Base-by-base conservation (phyloP, 2,888 invertebrate genomes). In the Sericinus montela region DNA sequence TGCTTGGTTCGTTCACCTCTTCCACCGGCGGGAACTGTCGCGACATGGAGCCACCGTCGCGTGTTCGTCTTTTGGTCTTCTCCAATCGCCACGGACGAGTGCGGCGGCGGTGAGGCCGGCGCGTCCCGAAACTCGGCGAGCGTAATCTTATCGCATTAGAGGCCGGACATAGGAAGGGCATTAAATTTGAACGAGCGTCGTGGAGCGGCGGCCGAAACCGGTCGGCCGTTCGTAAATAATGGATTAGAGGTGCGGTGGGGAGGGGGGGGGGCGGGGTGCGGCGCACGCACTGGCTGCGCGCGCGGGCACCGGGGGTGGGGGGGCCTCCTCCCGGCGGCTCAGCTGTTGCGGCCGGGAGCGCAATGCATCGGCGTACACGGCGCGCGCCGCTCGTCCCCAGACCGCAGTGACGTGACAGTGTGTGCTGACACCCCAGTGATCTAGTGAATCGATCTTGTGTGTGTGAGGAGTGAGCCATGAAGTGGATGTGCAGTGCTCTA, bases 161-260 rank as follows among this genome's bases (percentile, higher is more conserved):
- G 81, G 72, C 85, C 87, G 86, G 86, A 87, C 86, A 87, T 86
- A 86, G 85, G 85, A 87, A 87, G 85, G 85, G 82, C 83, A 85
- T 85, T 84, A 84, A 80, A 80, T 85, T 85, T 82, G 84, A 83
- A 82, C 81, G 83, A 80, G 82, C 79, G 79, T 75, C 75, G 80
- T 75, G 75, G 69, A 73, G 74, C 77, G 74, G 72, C 75, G 69
- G 75, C 83, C 80, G 82, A 81, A 88, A 86, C 88, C 85, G 84
- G 89, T 87, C 81, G 83, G 75, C 80, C 78, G 83, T 80, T 83
- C 83, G 84, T 85, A 83, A 87, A 86, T 85, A 89, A 86, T 86
- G 85, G 85, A 86, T 85, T 88, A 84, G 87, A 84, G 84, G 81
- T 72, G 77, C 72, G 69, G 79, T 67, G 82, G 69, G 81, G 76